phyloP scores from a whole-genome alignment of 2,113 vertebrate genomes.

The Pantherophis guttatus region DNA sequence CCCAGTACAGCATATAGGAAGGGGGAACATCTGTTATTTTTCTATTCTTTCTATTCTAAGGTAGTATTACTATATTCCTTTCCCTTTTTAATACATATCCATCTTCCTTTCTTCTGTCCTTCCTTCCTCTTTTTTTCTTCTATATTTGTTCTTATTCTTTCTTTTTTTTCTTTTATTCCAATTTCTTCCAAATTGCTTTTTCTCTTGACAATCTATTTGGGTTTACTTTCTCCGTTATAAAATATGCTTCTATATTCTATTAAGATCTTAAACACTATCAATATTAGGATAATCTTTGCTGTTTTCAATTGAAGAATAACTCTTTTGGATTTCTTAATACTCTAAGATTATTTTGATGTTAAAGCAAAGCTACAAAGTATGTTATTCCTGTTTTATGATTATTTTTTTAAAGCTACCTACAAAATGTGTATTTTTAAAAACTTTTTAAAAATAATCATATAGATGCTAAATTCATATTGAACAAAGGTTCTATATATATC shows the following conservation, averaged over 20 bases:
- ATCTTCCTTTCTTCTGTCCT: neutral
- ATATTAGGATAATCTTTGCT: constrained; percentile 8
- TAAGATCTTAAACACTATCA: neutral
- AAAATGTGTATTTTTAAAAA: constrained; percentile 30
- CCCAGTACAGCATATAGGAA: neutral
- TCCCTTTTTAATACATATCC: neutral
- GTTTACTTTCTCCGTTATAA: neutral
- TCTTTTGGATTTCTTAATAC: constrained; percentile 12
- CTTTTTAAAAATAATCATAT: neutral
- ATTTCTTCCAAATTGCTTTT: neutral
- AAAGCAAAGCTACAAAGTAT: constrained; percentile 38
- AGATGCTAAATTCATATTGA: constrained; percentile 15
- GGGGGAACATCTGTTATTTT: neutral
- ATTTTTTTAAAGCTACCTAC: constrained; percentile 2
- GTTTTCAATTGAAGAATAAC: constrained; percentile 1
- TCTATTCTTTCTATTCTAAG: neutral
- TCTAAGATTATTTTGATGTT: constrained; percentile 9
- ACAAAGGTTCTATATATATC: neutral
- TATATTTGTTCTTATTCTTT: neutral
- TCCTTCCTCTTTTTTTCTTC: neutral
- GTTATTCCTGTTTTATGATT: constrained; percentile 29
- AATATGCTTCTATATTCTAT: neutral
- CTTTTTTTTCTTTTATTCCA: neutral
- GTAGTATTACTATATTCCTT: neutral
- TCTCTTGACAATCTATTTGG: neutral